phyloP scores from a whole-genome alignment of 2,888 invertebrate genomes.

The Oxycera nigricornis region DNA sequence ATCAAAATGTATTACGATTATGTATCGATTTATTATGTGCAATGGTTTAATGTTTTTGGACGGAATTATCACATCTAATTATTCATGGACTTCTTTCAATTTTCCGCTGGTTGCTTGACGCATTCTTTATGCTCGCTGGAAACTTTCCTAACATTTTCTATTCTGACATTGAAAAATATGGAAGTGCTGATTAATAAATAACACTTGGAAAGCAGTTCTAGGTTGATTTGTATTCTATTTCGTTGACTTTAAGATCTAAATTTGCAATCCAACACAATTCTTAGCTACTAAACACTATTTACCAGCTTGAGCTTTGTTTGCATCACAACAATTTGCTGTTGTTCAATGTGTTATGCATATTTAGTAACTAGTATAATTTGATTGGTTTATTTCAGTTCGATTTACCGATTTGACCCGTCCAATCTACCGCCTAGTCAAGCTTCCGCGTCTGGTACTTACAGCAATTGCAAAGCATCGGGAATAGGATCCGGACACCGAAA shows the following conservation, averaged over 20 bases:
- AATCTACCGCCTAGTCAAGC: slow-evolving; percentile 61
- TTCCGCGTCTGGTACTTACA: slow-evolving; percentile 50
- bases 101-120: neutral
- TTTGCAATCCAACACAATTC: neutral
- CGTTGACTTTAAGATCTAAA: neutral
- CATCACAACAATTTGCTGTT: neutral
- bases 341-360: neutral
- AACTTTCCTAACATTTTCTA: no score
- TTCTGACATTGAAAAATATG: no score
- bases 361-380: neutral
- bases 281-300: slow-evolving; percentile 4
- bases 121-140: no score
- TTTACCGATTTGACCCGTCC: slow-evolving; percentile 63
- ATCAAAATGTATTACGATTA: neutral
- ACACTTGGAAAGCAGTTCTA: no score
- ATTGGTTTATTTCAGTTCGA: slow-evolving; percentile 55
- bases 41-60: neutral
- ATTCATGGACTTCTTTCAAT: no score
- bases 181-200: no score
- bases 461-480: slow-evolving; percentile 45
- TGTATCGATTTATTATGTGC: neutral
- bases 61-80: no score
- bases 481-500: slow-evolving; percentile 27
- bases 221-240: neutral
- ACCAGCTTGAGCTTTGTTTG: slow-evolving; percentile 16